Evolutionary conservation across 2,797 vertebrate species (phyloP).

Genomic region (Thaleichthys pacificus): DNA sequence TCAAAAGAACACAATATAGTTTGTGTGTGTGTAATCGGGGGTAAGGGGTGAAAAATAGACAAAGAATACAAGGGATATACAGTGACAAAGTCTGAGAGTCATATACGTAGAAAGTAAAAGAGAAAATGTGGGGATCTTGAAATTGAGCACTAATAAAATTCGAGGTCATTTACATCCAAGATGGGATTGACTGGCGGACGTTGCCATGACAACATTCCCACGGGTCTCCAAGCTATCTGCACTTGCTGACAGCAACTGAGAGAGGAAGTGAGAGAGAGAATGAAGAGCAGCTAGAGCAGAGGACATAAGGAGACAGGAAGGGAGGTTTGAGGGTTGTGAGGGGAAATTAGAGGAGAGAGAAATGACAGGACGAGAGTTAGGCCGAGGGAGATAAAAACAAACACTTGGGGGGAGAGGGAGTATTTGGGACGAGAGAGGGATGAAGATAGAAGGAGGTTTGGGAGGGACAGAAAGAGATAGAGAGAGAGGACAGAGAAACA

Average conservation of each 20-base stretch:
- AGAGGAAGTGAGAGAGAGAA: slow-evolving; percentile 17
- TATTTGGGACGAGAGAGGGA: slow-evolving; percentile 8
- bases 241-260: slow-evolving; percentile 55
- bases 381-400: background rate
- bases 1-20: slow-evolving; percentile 49
- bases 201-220: slow-evolving; percentile 66
- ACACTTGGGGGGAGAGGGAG: background rate
- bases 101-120: slow-evolving; percentile 25
- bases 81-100: slow-evolving; percentile 15
- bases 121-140: slow-evolving; percentile 54
- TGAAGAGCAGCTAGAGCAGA: slow-evolving; percentile 34
- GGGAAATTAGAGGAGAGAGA: background rate
- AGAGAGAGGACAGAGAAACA: slow-evolving; percentile 1
- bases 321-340: background rate
- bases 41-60: background rate
- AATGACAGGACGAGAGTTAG: background rate
- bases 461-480: background rate
- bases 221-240: slow-evolving; percentile 56
- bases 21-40: too few relatives aligned
- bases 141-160: slow-evolving; percentile 68
- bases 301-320: slow-evolving; percentile 1
- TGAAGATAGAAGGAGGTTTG: slow-evolving; percentile 4
- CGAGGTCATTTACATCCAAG: slow-evolving; percentile 67
- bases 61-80: slow-evolving; percentile 9
- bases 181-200: slow-evolving; percentile 67